Conservation (phyloP, 2,797 vertebrate species). For the Peromyscus aztecus region DNA sequence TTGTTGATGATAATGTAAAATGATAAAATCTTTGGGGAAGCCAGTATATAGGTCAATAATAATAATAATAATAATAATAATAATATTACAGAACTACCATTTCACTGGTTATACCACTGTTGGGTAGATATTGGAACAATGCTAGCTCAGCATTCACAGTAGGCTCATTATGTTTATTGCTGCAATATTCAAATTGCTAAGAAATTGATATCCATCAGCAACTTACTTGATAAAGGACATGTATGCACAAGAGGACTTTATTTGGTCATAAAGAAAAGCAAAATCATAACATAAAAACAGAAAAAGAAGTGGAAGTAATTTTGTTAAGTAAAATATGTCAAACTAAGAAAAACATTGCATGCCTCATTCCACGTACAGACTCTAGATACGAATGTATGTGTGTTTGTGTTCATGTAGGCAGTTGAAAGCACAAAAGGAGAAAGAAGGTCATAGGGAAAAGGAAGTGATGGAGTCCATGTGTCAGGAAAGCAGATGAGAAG, state of each 20-base stretch:
- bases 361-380: no score
- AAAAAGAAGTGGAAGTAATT: no score
- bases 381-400: background rate
- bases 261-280: background rate
- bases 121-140: background rate
- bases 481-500: background rate
- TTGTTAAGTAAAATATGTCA: no score
- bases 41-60: background rate
- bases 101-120: background rate
- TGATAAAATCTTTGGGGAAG: background rate
- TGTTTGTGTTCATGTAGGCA: background rate
- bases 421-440: no score
- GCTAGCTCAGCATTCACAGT: background rate
- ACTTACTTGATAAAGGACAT: background rate
- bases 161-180: background rate
- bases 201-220: background rate
- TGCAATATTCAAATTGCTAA: background rate
- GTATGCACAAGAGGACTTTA: background rate
- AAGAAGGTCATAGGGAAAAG: background rate
- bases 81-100: background rate
- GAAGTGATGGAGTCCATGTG: background rate
- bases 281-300: background rate
- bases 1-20: background rate
- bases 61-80: background rate
- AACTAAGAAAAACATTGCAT: background rate